Percentiles rank a stretch among this genome's conserved stretches.
Evolutionary conservation across 2,797 vertebrate species (phyloP).

Genomic region (Sphaeramia orbicularis): DNA sequence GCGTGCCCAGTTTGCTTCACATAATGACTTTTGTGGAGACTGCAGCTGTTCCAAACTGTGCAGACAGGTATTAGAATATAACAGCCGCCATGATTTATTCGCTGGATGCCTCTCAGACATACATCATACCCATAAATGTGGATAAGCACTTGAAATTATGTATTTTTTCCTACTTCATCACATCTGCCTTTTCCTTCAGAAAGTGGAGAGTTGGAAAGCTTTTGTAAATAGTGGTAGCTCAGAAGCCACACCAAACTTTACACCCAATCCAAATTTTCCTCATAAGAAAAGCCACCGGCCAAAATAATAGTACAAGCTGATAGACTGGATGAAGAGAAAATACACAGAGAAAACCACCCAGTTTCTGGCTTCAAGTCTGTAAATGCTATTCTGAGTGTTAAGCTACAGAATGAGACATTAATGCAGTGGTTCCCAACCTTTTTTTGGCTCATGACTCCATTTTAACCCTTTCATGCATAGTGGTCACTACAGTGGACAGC

Average conservation of each 20-base stretch:
- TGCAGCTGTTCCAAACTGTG: constrained; percentile 9
- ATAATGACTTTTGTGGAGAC: constrained; percentile 1
- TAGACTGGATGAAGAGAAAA: not conserved
- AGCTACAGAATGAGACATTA: no score
- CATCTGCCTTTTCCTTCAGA: constrained; percentile 15
- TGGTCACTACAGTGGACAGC: no score
- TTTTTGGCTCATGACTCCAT: no score
- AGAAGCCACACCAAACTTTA: constrained; percentile 5
- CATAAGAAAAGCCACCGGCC: constrained; percentile 9
- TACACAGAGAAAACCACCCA: not conserved
- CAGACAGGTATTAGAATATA: constrained; percentile 8
- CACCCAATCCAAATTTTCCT: constrained; percentile 19
- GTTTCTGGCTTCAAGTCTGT: no score
- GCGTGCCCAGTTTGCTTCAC: not conserved
- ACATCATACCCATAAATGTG: constrained; percentile 3
- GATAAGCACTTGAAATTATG: not conserved
- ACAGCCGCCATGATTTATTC: not conserved
- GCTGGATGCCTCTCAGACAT: not conserved
- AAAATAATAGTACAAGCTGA: not conserved
- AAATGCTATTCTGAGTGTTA: no score
- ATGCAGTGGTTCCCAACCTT: no score
- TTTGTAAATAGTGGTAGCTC: constrained; percentile 18
- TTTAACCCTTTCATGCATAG: no score
- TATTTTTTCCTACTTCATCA: constrained; percentile 8
- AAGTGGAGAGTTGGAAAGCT: constrained; percentile 20